Conservation (phyloP, 2,113 vertebrate genomes). For the Nanorana parkeri region DNA sequence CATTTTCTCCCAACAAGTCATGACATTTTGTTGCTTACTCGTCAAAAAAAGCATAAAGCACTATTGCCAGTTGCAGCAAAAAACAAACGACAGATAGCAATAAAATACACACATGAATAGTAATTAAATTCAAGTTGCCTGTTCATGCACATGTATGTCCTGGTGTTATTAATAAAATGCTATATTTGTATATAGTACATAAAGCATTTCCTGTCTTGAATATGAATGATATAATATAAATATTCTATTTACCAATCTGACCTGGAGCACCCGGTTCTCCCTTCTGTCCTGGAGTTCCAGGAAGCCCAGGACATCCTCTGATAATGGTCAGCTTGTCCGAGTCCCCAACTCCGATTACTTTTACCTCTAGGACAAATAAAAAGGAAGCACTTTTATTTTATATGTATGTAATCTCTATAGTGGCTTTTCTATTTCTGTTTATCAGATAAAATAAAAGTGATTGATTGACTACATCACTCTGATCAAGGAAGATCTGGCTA, state of each 20-base stretch:
- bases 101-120: too few relatives aligned
- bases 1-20: too few relatives aligned
- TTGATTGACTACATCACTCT: too few relatives aligned
- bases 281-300: slow-evolving; percentile 27
- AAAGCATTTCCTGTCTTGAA: background rate
- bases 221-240: background rate
- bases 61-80: too few relatives aligned
- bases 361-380: slow-evolving; percentile 43
- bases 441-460: too few relatives aligned
- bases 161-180: background rate
- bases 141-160: background rate
- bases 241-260: background rate
- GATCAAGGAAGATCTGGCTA: too few relatives aligned
- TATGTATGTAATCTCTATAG: too few relatives aligned
- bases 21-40: too few relatives aligned
- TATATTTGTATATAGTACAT: background rate
- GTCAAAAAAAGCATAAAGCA: too few relatives aligned
- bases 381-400: background rate
- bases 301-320: slow-evolving; percentile 56
- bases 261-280: slow-evolving; percentile 58
- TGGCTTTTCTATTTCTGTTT: too few relatives aligned
- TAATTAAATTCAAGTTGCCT: background rate
- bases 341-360: slow-evolving; percentile 43
- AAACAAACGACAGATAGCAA: background rate
- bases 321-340: slow-evolving; percentile 57